A percentile compares a stretch with the other conserved stretches of the same genome.
phyloP scores from a whole-genome alignment of 2,797 vertebrate species.

The Rhinella marina region DNA sequence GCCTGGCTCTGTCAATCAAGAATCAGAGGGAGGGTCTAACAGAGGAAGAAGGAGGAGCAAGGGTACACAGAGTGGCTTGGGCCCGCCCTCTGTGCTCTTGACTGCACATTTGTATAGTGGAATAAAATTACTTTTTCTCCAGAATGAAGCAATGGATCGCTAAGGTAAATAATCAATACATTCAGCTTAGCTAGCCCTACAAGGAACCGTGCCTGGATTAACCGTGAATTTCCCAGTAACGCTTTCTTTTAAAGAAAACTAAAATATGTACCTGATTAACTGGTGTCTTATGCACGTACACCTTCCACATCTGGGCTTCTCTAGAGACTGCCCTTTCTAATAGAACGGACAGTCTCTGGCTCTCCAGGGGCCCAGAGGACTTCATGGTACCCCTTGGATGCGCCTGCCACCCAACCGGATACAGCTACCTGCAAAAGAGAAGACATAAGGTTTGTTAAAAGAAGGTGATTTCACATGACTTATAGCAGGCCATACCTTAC shows the following conservation, averaged over 20 bases:
- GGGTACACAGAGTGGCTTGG: too few species aligned
- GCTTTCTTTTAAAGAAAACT: neutral
- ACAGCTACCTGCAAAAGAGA: conserved; percentile 88
- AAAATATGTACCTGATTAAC: conserved; percentile 83
- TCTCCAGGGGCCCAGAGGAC: conserved; percentile 93
- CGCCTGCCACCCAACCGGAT: conserved; percentile 93
- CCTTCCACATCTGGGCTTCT: conserved; percentile 81
- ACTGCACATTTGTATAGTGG: too few species aligned
- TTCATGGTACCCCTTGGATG: conserved; percentile 92
- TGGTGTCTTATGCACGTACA: conserved; percentile 89
- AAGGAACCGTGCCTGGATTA: too few species aligned
- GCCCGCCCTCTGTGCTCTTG: too few species aligned
- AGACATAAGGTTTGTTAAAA: conserved; percentile 25
- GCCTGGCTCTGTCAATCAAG: too few species aligned
- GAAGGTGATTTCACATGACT: neutral
- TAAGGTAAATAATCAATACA: too few species aligned
- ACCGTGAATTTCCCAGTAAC: too few species aligned
- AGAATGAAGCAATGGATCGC: too few species aligned
- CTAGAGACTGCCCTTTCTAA: conserved; percentile 93
- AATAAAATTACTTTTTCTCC: too few species aligned
- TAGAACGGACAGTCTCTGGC: conserved; percentile 93
- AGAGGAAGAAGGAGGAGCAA: too few species aligned
- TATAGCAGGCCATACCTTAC: neutral
- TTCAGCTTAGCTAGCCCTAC: too few species aligned
- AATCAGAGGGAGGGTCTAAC: too few species aligned